phyloP scores from a whole-genome alignment of 2,797 vertebrate species.

The Melanogrammus aeglefinus region DNA sequence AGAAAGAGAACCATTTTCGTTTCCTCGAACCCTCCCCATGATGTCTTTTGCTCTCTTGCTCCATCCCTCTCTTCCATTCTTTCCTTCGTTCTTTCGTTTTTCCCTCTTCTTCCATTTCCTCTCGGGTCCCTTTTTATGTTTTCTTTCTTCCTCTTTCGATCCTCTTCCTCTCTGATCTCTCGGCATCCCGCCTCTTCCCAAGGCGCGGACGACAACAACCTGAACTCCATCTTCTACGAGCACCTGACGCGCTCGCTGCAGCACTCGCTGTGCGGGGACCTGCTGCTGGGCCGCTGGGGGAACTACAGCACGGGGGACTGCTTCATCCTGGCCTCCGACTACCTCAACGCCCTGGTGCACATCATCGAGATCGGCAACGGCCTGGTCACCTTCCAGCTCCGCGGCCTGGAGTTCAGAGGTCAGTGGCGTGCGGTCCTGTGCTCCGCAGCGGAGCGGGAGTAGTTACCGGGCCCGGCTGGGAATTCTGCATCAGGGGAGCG shows the following conservation, averaged over 20 bases:
- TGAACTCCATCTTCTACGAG: slow-evolving; percentile 99
- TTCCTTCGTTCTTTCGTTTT: background rate
- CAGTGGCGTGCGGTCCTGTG: slow-evolving; percentile 37
- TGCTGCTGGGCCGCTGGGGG: slow-evolving; percentile 94
- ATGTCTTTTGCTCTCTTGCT: background rate
- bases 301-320: slow-evolving; percentile 96
- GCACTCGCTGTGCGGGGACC: slow-evolving; percentile 93
- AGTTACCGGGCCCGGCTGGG: no score
- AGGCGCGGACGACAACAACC: slow-evolving; percentile 98
- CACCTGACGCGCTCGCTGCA: slow-evolving; percentile 97
- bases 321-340: slow-evolving; percentile 98
- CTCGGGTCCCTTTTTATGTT: background rate
- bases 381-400: slow-evolving; percentile 94
- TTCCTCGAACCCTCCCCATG: background rate
- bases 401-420: slow-evolving; percentile 99
- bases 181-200: background rate
- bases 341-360: slow-evolving; percentile 98
- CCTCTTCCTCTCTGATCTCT: background rate
- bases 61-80: background rate
- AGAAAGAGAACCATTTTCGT: background rate
- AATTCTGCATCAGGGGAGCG: no score
- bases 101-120: background rate
- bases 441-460: no score
- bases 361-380: slow-evolving; percentile 98
- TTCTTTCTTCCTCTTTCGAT: background rate